phyloP scores from a whole-genome alignment of 2,888 invertebrate genomes.

The Pharmacophagus antenor region DNA sequence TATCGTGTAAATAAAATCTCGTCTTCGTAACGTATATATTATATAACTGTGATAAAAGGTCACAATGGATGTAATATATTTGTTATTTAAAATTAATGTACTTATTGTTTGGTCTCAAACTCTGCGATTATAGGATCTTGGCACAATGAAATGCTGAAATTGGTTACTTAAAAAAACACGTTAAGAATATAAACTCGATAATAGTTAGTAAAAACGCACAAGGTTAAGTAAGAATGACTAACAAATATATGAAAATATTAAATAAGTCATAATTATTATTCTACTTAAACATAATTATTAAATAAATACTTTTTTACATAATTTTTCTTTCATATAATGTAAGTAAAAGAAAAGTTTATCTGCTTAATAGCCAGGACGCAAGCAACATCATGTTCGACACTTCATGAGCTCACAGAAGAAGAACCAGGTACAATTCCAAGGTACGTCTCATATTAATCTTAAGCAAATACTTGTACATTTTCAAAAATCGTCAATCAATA shows the following conservation, averaged over 20 bases:
- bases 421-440: conserved; percentile 76
- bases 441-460: conserved; percentile 48
- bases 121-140: neutral
- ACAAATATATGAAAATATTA: neutral
- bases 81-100: neutral
- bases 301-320: neutral
- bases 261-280: neutral
- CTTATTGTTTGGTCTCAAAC: neutral
- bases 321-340: conserved; percentile 23
- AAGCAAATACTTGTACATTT: conserved; percentile 16
- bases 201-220: neutral
- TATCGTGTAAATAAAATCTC: neutral
- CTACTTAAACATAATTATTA: neutral
- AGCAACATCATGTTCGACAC: conserved; percentile 77
- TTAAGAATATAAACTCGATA: neutral
- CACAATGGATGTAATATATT: too few species aligned
- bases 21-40: neutral
- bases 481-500: conserved; percentile 25
- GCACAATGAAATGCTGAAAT: neutral
- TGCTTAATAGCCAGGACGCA: conserved; percentile 66
- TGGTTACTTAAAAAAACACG: neutral
- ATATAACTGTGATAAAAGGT: neutral
- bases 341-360: conserved; percentile 1
- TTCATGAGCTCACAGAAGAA: conserved; percentile 74
- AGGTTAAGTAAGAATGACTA: neutral